Evolutionary conservation across 2,888 invertebrate species (phyloP), one percentile per base, ranked within the genome.

Genomic region (Tetranychus piercei): DNA sequence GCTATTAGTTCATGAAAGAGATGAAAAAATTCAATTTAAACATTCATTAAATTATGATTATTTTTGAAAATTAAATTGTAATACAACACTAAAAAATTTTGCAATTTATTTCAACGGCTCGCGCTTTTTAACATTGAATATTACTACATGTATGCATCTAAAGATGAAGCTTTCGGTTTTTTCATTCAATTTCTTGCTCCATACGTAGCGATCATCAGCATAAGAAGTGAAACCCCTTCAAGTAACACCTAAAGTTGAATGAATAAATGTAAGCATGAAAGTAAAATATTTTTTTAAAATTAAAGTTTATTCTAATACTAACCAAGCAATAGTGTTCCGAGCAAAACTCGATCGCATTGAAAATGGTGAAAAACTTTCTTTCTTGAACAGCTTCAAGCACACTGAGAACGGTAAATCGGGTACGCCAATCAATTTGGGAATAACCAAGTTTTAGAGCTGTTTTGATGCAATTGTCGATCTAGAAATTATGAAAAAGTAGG

Each of bases 351-450:
- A 55, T 55, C 55, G 55, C 55, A 7, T 55, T 55, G 55, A 55
- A 55, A 15, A 55, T 55, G 55, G 55, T 55, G 55, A 55, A 55
- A 55, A 55, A 55, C 15, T 55, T 55, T 55, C 55, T 55, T 15
- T 55, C 22, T n/a, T n/a, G 71, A 1, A 67, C 20, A 11, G 23
- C 9, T 22, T 23, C 67, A 9, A 67, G 18, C 23, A 71, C 23
- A 22, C 6, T 71, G 15, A 71, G 23, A n/a, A 71, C 43, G 15
- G 15, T 43, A 4, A 71, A 22, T n/a, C 23, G 5, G 4, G 23
- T 67, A 18, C 22, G 67, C 67, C 67, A 67, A 22, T 67, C 67
- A 67, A 67, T 11, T 67, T 67, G 67, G 11, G 67, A 23, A 67
- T 67, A 67, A 18, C 67, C 69, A 69, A 69, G 69, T 6, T 69